Evolutionary conservation across 2,113 vertebrate species (phyloP).

Genomic region (Gallinago paraguaiae): DNA sequence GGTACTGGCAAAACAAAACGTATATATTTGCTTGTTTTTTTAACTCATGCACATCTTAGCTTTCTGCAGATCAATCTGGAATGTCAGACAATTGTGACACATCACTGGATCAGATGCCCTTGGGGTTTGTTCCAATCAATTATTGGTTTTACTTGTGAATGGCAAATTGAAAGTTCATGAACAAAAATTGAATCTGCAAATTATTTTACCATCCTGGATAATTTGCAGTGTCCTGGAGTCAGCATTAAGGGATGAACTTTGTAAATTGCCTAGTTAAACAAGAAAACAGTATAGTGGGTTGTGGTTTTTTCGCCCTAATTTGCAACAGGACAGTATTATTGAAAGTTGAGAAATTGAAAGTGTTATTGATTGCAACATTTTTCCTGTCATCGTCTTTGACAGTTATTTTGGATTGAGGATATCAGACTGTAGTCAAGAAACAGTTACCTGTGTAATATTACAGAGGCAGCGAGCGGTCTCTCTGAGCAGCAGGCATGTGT

Average conservation of each 20-base stretch:
- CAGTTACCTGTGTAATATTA: background rate
- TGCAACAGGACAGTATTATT: background rate
- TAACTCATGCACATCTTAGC: background rate
- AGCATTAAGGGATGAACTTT: background rate
- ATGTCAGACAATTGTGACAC: background rate
- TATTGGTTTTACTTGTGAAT: background rate
- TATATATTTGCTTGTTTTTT: background rate
- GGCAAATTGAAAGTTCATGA: background rate
- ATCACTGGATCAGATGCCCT: background rate
- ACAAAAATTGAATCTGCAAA: background rate
- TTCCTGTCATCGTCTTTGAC: background rate
- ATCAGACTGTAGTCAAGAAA: background rate
- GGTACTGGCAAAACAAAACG: background rate
- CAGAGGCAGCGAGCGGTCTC: background rate
- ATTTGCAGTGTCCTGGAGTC: background rate
- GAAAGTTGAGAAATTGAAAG: background rate
- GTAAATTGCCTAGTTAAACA: background rate
- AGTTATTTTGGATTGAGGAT: background rate
- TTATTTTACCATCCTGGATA: background rate
- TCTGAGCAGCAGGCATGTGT: background rate
- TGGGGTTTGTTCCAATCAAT: background rate
- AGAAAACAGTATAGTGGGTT: background rate
- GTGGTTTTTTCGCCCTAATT: background rate
- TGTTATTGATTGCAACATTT: background rate
- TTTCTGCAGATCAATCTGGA: background rate